phyloP scores from a whole-genome alignment of 1,140 invertebrate genomes.

The Trypoxylus dichotomus region DNA sequence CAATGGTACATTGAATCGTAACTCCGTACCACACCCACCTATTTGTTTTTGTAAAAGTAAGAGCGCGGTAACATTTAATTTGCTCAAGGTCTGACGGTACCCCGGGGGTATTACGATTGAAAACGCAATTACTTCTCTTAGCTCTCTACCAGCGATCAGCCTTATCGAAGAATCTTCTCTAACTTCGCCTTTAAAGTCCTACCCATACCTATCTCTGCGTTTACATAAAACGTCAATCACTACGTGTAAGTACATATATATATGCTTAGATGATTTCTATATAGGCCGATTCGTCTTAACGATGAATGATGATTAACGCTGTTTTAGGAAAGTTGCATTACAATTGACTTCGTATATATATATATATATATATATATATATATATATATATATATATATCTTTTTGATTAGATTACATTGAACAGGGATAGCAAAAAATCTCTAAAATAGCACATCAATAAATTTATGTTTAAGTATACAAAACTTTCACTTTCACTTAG shows the following conservation, averaged over 20 bases:
- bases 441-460: background rate
- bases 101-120: background rate
- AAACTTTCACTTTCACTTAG: background rate
- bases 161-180: background rate
- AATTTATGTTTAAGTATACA: background rate
- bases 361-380: too few species aligned
- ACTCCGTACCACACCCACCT: background rate
- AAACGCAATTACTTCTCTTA: slow-evolving; percentile 13
- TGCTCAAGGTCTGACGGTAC: slow-evolving; percentile 3
- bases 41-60: slow-evolving; percentile 20
- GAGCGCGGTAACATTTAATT: slow-evolving; percentile 11
- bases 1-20: background rate
- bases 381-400: too few species aligned
- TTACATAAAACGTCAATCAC: too few species aligned
- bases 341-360: background rate
- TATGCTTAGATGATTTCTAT: too few species aligned
- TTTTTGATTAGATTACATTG: background rate
- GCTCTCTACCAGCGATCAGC: background rate
- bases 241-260: too few species aligned
- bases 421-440: background rate
- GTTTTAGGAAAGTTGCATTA: background rate
- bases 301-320: background rate
- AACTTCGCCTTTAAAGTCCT: background rate
- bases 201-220: background rate
- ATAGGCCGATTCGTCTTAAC: too few species aligned